These are phyloP conservation scores for Sinocyclocheilus grahami DNA, from an alignment of 2,113 vertebrate species.

Conservation along the genomic window DNA sequence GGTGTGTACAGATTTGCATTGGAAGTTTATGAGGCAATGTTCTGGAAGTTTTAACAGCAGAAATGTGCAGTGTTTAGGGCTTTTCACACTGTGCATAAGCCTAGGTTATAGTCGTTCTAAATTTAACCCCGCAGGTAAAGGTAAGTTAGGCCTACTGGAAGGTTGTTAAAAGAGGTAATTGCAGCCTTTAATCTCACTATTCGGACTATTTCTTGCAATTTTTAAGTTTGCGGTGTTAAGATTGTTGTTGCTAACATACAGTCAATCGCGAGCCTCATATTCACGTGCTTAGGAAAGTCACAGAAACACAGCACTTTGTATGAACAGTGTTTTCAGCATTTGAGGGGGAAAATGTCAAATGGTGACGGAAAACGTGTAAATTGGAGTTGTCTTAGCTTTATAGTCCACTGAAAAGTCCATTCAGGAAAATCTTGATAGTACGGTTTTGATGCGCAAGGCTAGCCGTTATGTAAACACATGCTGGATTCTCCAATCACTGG, in stretches of 20 bases:
- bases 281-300: no score
- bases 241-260: neutral
- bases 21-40: neutral
- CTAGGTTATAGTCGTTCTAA: neutral
- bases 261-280: no score
- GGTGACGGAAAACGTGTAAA: no score
- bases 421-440: no score
- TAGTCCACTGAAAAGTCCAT: no score
- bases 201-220: neutral
- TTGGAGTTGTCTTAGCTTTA: no score
- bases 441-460: no score
- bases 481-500: no score
- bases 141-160: neutral
- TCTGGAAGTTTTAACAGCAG: neutral
- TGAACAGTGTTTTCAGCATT: no score
- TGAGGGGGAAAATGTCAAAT: no score
- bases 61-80: neutral
- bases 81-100: neutral
- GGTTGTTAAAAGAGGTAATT: neutral
- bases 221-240: neutral
- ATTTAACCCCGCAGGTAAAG: neutral
- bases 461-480: no score
- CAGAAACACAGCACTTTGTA: no score
- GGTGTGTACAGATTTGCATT: neutral
- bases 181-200: neutral